Percentiles rank a stretch among this genome's conserved stretches.
Conservation (phyloP, 2,113 vertebrate genomes). For the Leptocoma aspasia region DNA sequence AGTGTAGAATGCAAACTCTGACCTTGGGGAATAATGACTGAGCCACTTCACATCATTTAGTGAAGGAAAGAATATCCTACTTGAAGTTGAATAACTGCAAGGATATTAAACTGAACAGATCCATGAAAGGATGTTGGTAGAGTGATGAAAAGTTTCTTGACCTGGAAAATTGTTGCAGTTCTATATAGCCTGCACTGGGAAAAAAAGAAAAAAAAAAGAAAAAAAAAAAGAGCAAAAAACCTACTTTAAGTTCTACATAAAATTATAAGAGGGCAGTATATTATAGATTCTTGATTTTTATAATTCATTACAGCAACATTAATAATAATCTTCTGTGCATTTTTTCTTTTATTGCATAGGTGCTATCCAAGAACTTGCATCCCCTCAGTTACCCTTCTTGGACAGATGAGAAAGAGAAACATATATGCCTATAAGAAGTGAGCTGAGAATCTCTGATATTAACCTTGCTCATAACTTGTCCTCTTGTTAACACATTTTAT, state of each 20-base stretch:
- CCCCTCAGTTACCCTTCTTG: background rate
- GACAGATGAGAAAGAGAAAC: background rate
- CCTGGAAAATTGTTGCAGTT: background rate
- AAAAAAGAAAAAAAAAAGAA: background rate
- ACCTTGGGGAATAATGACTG: background rate
- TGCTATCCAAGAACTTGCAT: background rate
- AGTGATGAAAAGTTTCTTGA: background rate
- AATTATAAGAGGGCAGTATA: background rate
- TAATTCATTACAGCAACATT: background rate
- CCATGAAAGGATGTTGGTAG: background rate
- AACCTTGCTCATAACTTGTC: background rate
- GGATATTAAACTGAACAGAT: background rate
- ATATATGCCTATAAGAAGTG: background rate
- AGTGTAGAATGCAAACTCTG: background rate
- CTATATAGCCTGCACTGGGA: background rate
- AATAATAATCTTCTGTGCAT: background rate
- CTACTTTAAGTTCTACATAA: background rate
- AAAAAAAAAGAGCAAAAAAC: background rate
- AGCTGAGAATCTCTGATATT: background rate
- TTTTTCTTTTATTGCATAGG: background rate
- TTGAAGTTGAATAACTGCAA: constrained; percentile 5
- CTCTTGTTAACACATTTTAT: background rate
- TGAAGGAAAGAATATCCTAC: background rate
- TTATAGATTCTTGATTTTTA: background rate
- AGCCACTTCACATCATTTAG: background rate